Percentiles rank a stretch among this genome's conserved stretches.
phyloP scores from a whole-genome alignment of 2,113 vertebrate species.

The Tachysurus fulvidraco region DNA sequence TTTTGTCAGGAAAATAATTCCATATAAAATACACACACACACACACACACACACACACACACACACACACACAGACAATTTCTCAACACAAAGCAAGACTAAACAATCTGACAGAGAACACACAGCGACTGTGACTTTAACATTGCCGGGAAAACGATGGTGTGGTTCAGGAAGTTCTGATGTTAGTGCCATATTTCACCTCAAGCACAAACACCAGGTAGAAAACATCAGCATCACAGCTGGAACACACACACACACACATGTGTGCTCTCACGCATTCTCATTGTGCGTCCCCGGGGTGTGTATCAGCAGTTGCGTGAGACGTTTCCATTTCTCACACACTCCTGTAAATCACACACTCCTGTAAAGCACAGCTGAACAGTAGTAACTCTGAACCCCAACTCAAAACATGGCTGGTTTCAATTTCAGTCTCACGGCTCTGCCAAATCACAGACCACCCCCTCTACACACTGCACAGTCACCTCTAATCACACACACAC shows the following conservation, averaged over 20 bases:
- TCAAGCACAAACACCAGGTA: conserved; percentile 27
- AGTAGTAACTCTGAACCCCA: conserved; percentile 87
- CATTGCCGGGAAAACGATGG: not conserved
- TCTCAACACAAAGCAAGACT: conserved; percentile 11
- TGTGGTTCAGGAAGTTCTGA: not conserved
- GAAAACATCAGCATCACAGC: conserved; percentile 13
- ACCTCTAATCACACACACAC: conserved; percentile 52
- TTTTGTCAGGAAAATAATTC: conserved; percentile 24
- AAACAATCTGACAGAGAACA: not conserved
- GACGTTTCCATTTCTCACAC: conserved; percentile 84
- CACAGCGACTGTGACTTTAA: not conserved
- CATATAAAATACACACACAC: not conserved
- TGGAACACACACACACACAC: conserved; percentile 12
- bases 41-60: not conserved
- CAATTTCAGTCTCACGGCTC: conserved; percentile 77
- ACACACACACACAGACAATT: not conserved
- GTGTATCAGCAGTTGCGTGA: conserved; percentile 82
- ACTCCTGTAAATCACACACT: conserved; percentile 71
- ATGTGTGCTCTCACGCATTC: not conserved
- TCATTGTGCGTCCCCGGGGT: conserved; percentile 66
- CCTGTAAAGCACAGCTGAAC: conserved; percentile 90
- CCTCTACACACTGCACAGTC: conserved; percentile 63
- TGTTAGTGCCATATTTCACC: not conserved
- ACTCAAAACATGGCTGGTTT: conserved; percentile 88
- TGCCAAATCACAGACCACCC: conserved; percentile 83